These are phyloP conservation scores for Toxotes jaculatrix DNA, from an alignment of 2,113 vertebrate genomes.

Conservation along the genomic window DNA sequence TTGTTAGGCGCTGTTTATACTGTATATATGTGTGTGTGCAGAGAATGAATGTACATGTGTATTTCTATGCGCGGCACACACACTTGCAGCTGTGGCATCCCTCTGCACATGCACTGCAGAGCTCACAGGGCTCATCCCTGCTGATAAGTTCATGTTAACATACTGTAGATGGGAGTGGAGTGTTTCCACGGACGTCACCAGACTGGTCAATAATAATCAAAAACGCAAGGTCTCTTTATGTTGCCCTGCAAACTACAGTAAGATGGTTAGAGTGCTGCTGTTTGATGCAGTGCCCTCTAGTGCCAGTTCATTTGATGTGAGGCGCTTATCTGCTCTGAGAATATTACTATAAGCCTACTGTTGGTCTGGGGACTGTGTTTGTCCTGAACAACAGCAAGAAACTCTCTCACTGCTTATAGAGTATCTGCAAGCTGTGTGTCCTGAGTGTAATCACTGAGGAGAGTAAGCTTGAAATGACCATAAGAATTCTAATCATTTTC, in stretches of 20 bases:
- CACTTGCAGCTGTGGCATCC: background rate
- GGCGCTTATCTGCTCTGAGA: conserved; percentile 35
- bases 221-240: conserved; percentile 27
- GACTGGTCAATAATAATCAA: conserved; percentile 4
- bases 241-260: conserved; percentile 25
- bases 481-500: conserved; percentile 1
- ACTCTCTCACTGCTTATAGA: background rate
- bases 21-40: background rate
- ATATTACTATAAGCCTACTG: conserved; percentile 36
- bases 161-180: background rate
- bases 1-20: too few relatives aligned
- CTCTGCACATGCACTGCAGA: background rate
- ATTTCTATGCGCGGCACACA: background rate
- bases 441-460: background rate
- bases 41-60: background rate
- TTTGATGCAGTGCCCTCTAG: conserved; percentile 51
- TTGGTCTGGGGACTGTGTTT: background rate
- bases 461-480: conserved; percentile 4
- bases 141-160: background rate
- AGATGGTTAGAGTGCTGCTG: conserved; percentile 44
- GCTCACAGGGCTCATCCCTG: background rate
- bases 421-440: background rate
- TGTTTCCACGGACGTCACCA: conserved; percentile 29
- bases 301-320: conserved; percentile 33
- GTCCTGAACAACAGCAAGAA: conserved; percentile 13